Percentiles rank a stretch among this genome's conserved stretches.
phyloP scores from a whole-genome alignment of 1,140 invertebrate genomes.

The Antheraea mylitta region DNA sequence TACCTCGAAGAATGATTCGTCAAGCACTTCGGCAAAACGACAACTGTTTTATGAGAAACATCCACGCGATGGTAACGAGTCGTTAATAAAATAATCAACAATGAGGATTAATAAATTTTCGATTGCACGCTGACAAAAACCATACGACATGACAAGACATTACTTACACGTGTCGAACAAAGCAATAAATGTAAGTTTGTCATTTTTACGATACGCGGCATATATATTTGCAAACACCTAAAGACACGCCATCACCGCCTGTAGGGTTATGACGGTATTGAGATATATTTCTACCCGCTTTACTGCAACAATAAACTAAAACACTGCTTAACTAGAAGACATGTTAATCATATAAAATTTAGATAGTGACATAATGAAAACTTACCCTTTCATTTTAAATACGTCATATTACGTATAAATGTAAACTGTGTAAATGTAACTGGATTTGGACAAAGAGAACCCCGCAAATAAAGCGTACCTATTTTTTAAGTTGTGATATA shows the following conservation, averaged over 20 bases:
- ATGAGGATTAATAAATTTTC: conserved; percentile 59
- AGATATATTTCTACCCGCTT: conserved; percentile 36
- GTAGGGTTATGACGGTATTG: conserved; percentile 42
- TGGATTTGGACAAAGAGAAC: no score
- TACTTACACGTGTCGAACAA: conserved; percentile 56
- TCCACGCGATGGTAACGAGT: conserved; percentile 34
- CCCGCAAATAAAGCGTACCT: no score
- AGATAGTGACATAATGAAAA: not conserved
- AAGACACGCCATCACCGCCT: conserved; percentile 34
- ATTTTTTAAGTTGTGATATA: no score
- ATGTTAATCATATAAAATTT: not conserved
- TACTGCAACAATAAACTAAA: not conserved
- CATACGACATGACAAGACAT: conserved; percentile 54
- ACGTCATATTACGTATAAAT: no score
- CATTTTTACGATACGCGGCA: conserved; percentile 63
- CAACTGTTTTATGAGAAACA: conserved; percentile 22
- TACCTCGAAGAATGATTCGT: conserved; percentile 28
- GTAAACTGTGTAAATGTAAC: no score
- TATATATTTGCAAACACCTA: conserved; percentile 38
- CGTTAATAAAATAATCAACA: conserved; percentile 66
- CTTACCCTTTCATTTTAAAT: no score
- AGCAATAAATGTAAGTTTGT: conserved; percentile 63
- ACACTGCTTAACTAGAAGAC: not conserved
- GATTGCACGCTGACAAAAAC: conserved; percentile 68
- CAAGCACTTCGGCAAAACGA: conserved; percentile 27